Evolutionary conservation across 2,797 vertebrate species (phyloP).

Genomic region (Valencia hispanica): DNA sequence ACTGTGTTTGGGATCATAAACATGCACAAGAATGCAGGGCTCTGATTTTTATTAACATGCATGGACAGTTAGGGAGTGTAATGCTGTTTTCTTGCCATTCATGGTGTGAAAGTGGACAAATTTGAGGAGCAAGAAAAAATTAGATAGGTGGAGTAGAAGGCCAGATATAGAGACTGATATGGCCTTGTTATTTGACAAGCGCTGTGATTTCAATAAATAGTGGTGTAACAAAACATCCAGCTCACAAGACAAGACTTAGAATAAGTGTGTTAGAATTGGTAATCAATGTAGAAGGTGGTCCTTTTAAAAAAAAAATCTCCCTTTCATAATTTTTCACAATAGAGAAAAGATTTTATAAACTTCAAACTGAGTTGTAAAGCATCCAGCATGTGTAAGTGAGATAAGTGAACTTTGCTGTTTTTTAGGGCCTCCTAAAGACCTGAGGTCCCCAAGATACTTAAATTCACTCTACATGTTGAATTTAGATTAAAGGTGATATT

Average conservation of each 20-base stretch:
- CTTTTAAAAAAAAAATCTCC: neutral
- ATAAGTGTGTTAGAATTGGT: neutral
- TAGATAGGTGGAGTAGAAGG: conserved; percentile 18
- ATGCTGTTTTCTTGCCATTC: conserved; percentile 18
- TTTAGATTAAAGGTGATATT: neutral
- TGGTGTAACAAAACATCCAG: neutral
- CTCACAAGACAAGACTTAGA: neutral
- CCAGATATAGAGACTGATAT: neutral
- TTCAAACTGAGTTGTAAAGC: neutral
- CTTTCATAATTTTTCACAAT: neutral
- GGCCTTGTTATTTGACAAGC: conserved; percentile 23
- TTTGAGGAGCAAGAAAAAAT: neutral
- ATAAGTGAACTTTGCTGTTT: neutral
- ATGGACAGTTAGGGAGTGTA: conserved; percentile 14
- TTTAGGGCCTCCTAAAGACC: too few species aligned
- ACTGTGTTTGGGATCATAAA: conserved; percentile 63
- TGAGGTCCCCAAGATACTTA: neutral
- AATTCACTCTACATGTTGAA: neutral
- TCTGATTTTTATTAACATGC: conserved; percentile 46
- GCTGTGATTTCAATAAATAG: conserved; percentile 18
- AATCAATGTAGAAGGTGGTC: too few species aligned
- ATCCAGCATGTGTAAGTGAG: neutral
- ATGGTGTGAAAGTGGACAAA: conserved; percentile 5
- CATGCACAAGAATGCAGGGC: conserved; percentile 56
- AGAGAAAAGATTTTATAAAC: neutral